These are phyloP conservation scores for human (Homo sapiens) DNA, from an alignment of 2,113 vertebrate species.

Conservation along the genomic window GRCh38 chr14:26487501-26488000, in stretches of 20 bases:
- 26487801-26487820: constrained; percentile 34
- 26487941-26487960: constrained; percentile 70
- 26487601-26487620: background rate
- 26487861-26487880: constrained; percentile 41
- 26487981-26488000: constrained; percentile 67
- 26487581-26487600: background rate
- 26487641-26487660: background rate
- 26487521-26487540: background rate
- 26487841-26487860: background rate
- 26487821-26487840: constrained; percentile 19
- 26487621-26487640: constrained; percentile 2
- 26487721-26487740: background rate
- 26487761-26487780: background rate
- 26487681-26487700: background rate
- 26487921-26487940: constrained; percentile 62
- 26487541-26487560: background rate
- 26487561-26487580: background rate
- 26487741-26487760: background rate
- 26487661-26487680: constrained; percentile 28
- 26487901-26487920: constrained; percentile 70
- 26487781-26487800: background rate
- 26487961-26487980: constrained; percentile 57
- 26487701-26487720: constrained; percentile 43
- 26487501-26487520: background rate
- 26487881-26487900: constrained; percentile 65